Base-by-base conservation (phyloP, 2,888 invertebrate genomes). In the Drosophila fungiperda region DNA sequence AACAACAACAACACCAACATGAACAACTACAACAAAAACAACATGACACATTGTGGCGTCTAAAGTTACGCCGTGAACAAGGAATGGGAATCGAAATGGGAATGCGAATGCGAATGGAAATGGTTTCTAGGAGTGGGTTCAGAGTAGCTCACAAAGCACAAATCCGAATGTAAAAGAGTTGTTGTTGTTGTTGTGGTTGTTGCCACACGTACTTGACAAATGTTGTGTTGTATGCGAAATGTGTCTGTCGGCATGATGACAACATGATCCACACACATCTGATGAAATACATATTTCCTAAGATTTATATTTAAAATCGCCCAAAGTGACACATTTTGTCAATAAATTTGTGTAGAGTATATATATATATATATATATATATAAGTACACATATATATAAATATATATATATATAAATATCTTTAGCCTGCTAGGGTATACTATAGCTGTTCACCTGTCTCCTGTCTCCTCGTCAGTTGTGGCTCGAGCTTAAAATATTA, bases 161-260 rank as follows among this genome's bases (percentile, higher is more conserved):
- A 54, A 54, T 36, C 36, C 36, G 36, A n/a, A 26, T 26, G 53
- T 12, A 5, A 35, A 23, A 36, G 54, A 17, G 35, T 52, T 35
- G 48, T 42, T 35, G 40, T 23, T 36, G 45, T 17, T 32, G 29
- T 17, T 40, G 35, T n/a, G 29, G 55, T 12, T 68, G 38, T 55
- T 69, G 62, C 58, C 66, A 61, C 75, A 78, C 78, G 76, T 78
- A 73, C 78, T 62, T 62, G 59, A 36, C 73, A 52, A 59, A 62
- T 68, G 38, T 38, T 77, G 63, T 36, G 50, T 53, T 55, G 52
- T 62, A 68, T 42, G 23, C 68, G 35, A 53, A 62, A 65, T 50
- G 49, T 40, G 53, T 45, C 71, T 32, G 57, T 35, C 62, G 35
- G 26, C 23, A 59, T 65, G 54, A 59, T 65, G 58, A 52, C 49